phyloP scores from a whole-genome alignment of 2,113 vertebrate species.

The Calidris pugnax region DNA sequence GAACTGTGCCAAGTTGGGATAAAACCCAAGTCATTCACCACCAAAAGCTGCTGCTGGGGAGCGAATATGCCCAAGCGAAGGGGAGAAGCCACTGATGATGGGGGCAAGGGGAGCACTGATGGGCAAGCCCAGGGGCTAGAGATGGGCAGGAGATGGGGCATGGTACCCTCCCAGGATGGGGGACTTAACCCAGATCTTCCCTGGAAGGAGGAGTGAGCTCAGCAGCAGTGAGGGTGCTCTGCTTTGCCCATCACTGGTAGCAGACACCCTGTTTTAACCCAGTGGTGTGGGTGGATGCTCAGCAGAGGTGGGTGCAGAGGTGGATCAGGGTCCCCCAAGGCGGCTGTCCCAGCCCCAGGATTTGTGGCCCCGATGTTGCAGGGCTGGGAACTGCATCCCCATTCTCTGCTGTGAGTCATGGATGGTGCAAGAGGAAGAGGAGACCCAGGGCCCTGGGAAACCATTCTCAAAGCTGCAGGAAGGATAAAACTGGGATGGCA shows the following conservation, averaged over 20 bases:
- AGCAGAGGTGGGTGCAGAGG: neutral
- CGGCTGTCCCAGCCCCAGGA: neutral
- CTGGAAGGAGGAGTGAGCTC: neutral
- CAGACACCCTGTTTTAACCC: neutral
- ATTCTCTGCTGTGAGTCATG: neutral
- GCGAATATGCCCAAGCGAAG: rapidly evolving
- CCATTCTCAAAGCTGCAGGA: neutral
- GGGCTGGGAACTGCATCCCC: neutral
- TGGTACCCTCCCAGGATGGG: neutral
- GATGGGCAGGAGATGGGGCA: neutral
- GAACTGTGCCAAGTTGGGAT: neutral
- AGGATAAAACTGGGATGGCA: neutral
- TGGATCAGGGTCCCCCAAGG: neutral
- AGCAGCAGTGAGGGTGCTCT: neutral
- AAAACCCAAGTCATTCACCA: neutral
- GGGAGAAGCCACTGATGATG: neutral
- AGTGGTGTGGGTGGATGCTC: neutral
- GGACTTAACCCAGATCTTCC: neutral
- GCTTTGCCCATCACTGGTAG: neutral
- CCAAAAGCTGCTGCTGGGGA: neutral
- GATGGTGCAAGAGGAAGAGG: neutral
- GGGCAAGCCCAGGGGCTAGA: neutral
- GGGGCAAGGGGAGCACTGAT: neutral
- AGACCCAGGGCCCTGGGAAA: neutral
- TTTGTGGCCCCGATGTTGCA: neutral